Base-by-base conservation (phyloP, 2,113 vertebrate genomes). In the Malurus cyaneus region DNA sequence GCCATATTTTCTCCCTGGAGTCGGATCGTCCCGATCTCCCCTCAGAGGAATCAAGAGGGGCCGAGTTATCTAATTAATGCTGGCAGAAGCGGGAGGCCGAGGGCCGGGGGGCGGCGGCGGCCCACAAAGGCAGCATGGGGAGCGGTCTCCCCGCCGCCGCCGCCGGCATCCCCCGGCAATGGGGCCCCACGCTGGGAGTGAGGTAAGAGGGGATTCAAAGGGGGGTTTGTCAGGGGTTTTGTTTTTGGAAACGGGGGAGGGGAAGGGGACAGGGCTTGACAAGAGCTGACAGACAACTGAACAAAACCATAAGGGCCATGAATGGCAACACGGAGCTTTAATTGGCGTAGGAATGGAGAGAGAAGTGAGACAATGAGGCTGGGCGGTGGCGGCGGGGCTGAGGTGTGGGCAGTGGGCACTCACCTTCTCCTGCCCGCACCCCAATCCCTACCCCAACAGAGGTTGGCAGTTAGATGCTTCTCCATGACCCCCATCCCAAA, bases 221-320 rank as follows among this genome's bases (percentile, higher is more conserved):
- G 18, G 80, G 95, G 78, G 87, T 95, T 92, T 95, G 95, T 96
- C 89, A 93, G 94, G 70, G 94, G 95, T 92, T 96, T 96, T 96
- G 93, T 93, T 92, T 92, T 86, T 86, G 84, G 76, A 94, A 95
- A 62, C 11, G 94, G 92, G 95, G 94, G 92, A 95, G 96, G 94
- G 95, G 93, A 83, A 90, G 76, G 92, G 88, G 92, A 93, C 92
- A 87, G 95, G 53, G 93, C 94, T 88, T 96, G 96, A 96, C 92
- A 93, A 96, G 96, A 94, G 94, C 93, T 96, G 95, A 96, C 95
- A 95, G 94, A 95, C 96, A 96, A 94, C 92, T 73, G 95, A 96
- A 96, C 95, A 96, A 96, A 96, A 95, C 95, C 94, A 95, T 93
- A 94, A 93, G 96, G 95, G 88, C 92, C 86, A 92, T 96, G 96